Evolutionary conservation across 2,113 vertebrate genomes (phyloP).

Genomic region (Willisornis vidua): DNA sequence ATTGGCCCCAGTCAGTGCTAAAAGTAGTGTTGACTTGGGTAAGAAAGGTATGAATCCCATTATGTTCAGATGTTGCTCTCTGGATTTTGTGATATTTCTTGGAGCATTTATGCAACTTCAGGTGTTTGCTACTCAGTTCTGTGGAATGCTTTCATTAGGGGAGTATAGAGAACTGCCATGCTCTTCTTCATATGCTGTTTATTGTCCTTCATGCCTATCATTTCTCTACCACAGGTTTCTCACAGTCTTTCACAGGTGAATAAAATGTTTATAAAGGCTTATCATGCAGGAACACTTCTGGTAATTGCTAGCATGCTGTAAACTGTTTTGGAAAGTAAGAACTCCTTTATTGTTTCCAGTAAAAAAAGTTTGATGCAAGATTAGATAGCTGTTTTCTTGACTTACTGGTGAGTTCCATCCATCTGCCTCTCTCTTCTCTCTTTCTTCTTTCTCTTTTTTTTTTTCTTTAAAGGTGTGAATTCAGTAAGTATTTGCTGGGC

Average conservation of each 20-base stretch:
- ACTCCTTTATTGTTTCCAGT: background rate
- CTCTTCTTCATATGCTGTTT: background rate
- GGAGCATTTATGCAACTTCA: background rate
- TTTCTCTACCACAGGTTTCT: background rate
- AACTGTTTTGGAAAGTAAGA: background rate
- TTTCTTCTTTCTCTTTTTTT: fast-evolving
- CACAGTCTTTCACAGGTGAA: background rate
- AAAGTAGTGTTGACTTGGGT: background rate
- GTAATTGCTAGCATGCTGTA: background rate
- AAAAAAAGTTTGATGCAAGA: background rate
- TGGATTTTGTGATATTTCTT: background rate
- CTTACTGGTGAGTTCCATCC: background rate
- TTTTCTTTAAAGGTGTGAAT: background rate
- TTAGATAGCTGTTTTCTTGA: background rate
- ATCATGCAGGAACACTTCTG: background rate
- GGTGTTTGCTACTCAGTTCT: background rate
- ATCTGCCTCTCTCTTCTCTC: background rate
- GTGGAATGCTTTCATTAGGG: background rate
- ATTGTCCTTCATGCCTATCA: fast-evolving
- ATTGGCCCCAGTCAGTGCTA: background rate
- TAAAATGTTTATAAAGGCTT: background rate
- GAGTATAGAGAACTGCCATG: background rate
- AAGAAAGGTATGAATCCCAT: background rate
- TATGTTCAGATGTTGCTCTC: background rate
- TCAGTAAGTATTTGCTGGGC: background rate